Conservation (phyloP, 2,888 invertebrate genomes). For the Crepidodera aurea region DNA sequence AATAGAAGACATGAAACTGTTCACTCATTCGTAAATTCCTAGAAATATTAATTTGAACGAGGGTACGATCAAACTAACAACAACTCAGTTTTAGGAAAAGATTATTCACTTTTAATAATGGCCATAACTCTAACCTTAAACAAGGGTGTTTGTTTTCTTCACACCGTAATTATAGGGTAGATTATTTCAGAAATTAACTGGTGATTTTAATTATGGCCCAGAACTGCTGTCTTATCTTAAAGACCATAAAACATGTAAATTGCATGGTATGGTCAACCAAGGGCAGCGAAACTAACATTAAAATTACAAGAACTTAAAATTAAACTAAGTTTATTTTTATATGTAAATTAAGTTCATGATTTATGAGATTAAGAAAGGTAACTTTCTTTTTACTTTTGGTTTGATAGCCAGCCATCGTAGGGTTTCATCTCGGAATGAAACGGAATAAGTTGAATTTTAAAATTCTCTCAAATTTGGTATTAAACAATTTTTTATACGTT, state of each 20-base stretch:
- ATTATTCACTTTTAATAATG: slow-evolving; percentile 23
- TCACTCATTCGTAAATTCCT: neutral
- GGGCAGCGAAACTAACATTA: slow-evolving; percentile 4
- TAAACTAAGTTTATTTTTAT: neutral
- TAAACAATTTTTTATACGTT: no score
- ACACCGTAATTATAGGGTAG: slow-evolving; percentile 26
- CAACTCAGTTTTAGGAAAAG: slow-evolving; percentile 17
- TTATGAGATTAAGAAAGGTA: no score
- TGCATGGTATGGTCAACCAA: slow-evolving; percentile 15
- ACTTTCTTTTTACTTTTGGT: no score
- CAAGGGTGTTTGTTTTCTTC: slow-evolving; percentile 27
- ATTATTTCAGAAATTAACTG: slow-evolving; percentile 25
- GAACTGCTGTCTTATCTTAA: slow-evolving; percentile 9
- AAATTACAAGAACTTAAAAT: neutral
- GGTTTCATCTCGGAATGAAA: no score
- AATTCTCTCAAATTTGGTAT: no score
- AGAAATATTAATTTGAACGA: neutral
- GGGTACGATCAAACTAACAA: slow-evolving; percentile 10
- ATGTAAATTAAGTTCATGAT: neutral
- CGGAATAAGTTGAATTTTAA: no score
- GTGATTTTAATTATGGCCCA: slow-evolving; percentile 24
- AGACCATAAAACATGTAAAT: slow-evolving; percentile 26
- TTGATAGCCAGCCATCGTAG: no score
- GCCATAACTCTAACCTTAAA: slow-evolving; percentile 26
- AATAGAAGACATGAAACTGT: neutral